Evolutionary conservation across 2,797 vertebrate species (phyloP).

Genomic region (Poecilia wingei): DNA sequence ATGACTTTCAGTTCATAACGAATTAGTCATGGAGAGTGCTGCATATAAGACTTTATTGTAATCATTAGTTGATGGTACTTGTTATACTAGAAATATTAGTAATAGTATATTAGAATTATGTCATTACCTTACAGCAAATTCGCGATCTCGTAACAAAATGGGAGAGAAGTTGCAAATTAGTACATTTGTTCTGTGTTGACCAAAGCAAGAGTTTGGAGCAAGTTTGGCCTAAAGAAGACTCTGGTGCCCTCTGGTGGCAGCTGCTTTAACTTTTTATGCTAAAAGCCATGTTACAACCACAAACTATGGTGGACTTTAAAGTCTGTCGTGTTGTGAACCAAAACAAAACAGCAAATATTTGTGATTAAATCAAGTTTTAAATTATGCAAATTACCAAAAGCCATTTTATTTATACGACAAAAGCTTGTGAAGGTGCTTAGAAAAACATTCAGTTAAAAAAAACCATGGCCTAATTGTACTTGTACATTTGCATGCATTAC

Average conservation of each 20-base stretch:
- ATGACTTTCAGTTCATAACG: not conserved
- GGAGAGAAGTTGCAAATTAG: not conserved
- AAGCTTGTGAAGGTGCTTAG: conserved; percentile 13
- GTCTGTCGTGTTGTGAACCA: not conserved
- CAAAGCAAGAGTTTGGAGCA: not conserved
- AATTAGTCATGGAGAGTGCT: not conserved
- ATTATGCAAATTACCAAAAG: conserved; percentile 13
- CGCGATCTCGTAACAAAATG: not conserved
- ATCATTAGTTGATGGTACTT: not conserved
- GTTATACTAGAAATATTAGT: not conserved
- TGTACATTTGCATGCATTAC: conserved; percentile 3
- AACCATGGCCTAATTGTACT: not conserved
- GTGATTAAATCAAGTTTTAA: not conserved
- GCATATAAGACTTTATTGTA: not conserved
- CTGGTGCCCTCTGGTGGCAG: conserved; percentile 54
- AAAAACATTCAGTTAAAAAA: not conserved
- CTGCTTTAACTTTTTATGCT: not conserved
- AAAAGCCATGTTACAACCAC: not conserved
- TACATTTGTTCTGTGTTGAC: not conserved
- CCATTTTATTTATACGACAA: conserved; percentile 2
- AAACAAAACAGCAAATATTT: too few species aligned
- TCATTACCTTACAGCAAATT: not conserved
- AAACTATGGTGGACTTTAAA: not conserved
- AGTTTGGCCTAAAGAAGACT: conserved; percentile 11
- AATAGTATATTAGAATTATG: not conserved